A percentile compares a stretch with the other conserved stretches of the same genome.
These are phyloP conservation scores for Altica lythri DNA, from an alignment of 2,888 invertebrate species.

Conservation along the genomic window DNA sequence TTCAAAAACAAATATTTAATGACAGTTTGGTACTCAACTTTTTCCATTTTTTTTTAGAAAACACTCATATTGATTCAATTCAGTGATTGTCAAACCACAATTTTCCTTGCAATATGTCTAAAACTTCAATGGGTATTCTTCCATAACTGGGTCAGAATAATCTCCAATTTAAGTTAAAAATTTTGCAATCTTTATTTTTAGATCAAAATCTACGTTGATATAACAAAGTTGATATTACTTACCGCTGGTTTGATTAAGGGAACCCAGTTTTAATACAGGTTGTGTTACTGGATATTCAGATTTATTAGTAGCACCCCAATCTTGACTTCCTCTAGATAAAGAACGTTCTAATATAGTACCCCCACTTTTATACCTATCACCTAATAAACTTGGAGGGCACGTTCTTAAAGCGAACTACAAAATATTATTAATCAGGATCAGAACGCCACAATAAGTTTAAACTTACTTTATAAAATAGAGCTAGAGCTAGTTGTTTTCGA, in stretches of 20 bases:
- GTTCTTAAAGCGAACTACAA: slow-evolving; percentile 56
- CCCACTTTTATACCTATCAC: slow-evolving; percentile 56
- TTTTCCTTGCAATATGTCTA: too few relatives aligned
- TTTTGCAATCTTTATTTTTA: too few relatives aligned
- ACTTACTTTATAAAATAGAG: slow-evolving; percentile 80
- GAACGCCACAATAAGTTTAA: too few relatives aligned
- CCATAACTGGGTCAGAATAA: too few relatives aligned
- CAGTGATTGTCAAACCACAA: too few relatives aligned
- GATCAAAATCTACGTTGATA: not conserved
- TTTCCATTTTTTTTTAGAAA: too few relatives aligned
- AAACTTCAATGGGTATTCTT: too few relatives aligned
- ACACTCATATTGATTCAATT: too few relatives aligned
- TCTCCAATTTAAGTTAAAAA: too few relatives aligned
- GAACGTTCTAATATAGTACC: slow-evolving; percentile 59
- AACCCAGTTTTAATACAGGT: slow-evolving; percentile 67
- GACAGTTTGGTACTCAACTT: too few relatives aligned
- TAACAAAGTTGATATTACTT: slow-evolving; percentile 23
- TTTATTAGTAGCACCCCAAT: slow-evolving; percentile 64
- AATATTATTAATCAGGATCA: slow-evolving; percentile 3
- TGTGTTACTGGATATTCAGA: slow-evolving; percentile 67
- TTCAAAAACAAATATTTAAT: too few relatives aligned
- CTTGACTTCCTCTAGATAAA: slow-evolving; percentile 65
- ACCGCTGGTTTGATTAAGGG: slow-evolving; percentile 64
- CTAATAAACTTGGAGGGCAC: slow-evolving; percentile 54
- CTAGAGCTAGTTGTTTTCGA: slow-evolving; percentile 71